Percentiles rank a stretch among this genome's conserved stretches.
Conservation (phyloP, 2,113 vertebrate species). For the Bucco capensis region DNA sequence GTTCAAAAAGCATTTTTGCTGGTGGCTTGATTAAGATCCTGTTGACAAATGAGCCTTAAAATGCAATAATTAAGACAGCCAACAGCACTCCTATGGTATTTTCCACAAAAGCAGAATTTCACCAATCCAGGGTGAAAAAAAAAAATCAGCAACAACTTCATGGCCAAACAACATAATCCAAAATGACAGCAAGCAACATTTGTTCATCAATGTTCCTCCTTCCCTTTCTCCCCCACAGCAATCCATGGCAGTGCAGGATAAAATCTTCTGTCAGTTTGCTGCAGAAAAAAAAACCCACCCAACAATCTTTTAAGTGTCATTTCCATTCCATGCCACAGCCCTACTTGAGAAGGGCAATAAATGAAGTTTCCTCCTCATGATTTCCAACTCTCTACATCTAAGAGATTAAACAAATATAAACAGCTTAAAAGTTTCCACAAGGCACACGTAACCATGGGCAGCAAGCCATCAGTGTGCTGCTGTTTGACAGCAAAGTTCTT, state of each 20-base stretch:
- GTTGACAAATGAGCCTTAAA: conserved; percentile 45
- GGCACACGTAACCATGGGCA: neutral
- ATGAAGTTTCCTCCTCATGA: neutral
- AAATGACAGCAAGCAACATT: conserved; percentile 73
- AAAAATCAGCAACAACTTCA: conserved; percentile 66
- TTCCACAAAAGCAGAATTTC: conserved; percentile 13
- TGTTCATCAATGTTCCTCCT: conserved; percentile 70
- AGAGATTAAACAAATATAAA: conserved; percentile 24
- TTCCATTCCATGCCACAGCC: conserved; percentile 33
- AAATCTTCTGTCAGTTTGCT: conserved; percentile 64
- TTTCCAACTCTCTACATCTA: conserved; percentile 15
- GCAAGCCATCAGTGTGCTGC: neutral
- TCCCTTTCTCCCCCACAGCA: conserved; percentile 63
- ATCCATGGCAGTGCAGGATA: conserved; percentile 56
- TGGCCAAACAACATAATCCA: conserved; percentile 61
- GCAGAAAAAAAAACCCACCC: neutral
- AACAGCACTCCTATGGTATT: neutral
- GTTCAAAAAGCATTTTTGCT: conserved; percentile 57
- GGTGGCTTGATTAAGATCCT: conserved; percentile 41
- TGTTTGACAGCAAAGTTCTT: conserved; percentile 25
- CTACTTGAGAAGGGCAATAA: conserved; percentile 30
- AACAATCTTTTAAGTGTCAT: conserved; percentile 40
- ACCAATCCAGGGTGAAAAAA: no score
- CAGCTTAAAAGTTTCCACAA: conserved; percentile 2
- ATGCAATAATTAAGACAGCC: conserved; percentile 53